Evolutionary conservation across 2,797 vertebrate genomes (phyloP), one percentile per base, ranked within the genome.

Genomic region (Danionella dracula): DNA sequence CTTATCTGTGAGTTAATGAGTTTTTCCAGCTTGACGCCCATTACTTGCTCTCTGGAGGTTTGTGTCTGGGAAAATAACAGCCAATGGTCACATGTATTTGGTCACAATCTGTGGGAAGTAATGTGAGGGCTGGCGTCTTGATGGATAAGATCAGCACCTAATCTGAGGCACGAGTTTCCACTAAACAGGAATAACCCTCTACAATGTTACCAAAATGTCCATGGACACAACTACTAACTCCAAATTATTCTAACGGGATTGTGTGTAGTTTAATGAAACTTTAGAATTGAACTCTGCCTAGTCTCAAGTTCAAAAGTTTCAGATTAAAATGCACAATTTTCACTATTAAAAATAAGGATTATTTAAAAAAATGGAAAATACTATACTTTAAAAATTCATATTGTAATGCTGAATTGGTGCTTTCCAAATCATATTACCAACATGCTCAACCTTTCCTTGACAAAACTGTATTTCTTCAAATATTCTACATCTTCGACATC

Each of bases 1-100:
- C 31, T 55, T 66, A 46, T 66, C 51, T 55, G 13, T 17, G 11
- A 65, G 62, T 48, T 66, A 66, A 56, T 66, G 20, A 48, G 41
- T 56, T 66, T 66, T 65, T 66, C 40, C 51, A 66, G 41, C 21
- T 38, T 48, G 41, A 55, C 51, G 38, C 41, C 51, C 51, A 29
- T 56, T 55, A 56, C 51, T 48, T 21, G 12, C 19, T 38, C 41
- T 32, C 63, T 66, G 32, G 32, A 56, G 51, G 32, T 46, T 56
- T 56, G n/a, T 46, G 20, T 45, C 13, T 19, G 8, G 42, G 10
- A 46, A 38, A 38, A 54, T 35, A 56, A 48, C 32, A 48, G 55
- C 11, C 19, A 38, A 54, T 38, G 37, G 13, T 31, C 50, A 44
- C 11, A 23, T 11, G 34, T 21, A 16, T 32, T 19, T 10, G 27